phyloP scores from a whole-genome alignment of 2,888 invertebrate genomes.

The Thymelicus acteon region DNA sequence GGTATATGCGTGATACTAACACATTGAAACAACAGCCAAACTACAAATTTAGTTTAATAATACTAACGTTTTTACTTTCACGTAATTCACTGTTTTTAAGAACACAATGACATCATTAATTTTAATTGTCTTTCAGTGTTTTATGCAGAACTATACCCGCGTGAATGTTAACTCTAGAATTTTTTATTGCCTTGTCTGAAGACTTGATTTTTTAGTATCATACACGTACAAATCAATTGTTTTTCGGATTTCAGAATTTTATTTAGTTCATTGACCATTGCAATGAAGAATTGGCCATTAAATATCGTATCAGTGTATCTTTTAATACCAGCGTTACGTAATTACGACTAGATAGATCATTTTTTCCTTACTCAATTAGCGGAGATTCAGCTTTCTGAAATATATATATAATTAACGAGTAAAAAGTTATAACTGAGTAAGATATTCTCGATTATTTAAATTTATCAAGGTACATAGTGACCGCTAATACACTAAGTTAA shows the following conservation, averaged over 20 bases:
- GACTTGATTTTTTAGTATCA: no score
- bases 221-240: no score
- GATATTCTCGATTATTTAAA: slow-evolving; percentile 5
- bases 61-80: neutral
- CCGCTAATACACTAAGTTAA: slow-evolving; percentile 39
- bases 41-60: neutral
- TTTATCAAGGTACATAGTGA: slow-evolving; percentile 59
- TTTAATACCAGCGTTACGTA: neutral
- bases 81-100: neutral
- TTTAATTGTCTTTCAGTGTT: no score
- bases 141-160: no score
- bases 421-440: slow-evolving; percentile 9
- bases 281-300: neutral
- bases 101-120: neutral
- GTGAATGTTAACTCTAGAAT: no score
- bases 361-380: slow-evolving; percentile 11
- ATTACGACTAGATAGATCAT: slow-evolving; percentile 19
- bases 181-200: no score
- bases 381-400: slow-evolving; percentile 7
- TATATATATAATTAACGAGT: slow-evolving; percentile 3
- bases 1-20: slow-evolving; percentile 1
- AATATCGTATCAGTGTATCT: slow-evolving; percentile 2
- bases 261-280: no score
- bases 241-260: no score
- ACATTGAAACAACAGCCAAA: slow-evolving; percentile 1